Conservation (phyloP, 2,888 invertebrate species). For the Gasteruption jaculator region DNA sequence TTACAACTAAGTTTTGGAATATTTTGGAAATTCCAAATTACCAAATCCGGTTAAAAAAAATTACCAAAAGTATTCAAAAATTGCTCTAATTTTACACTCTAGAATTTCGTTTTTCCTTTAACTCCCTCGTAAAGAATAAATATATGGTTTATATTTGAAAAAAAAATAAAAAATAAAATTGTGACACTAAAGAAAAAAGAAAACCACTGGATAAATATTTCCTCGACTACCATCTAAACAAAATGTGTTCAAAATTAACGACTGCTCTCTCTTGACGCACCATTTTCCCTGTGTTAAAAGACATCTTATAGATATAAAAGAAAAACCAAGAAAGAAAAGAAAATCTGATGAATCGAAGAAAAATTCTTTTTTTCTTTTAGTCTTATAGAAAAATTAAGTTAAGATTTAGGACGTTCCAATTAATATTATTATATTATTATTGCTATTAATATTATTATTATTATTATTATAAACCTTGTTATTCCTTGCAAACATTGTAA, state of each 20-base stretch:
- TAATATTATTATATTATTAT: constrained; percentile 23
- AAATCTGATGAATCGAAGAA: too few species aligned
- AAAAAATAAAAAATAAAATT: too few species aligned
- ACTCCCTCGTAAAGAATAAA: too few species aligned
- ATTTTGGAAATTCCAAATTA: too few species aligned
- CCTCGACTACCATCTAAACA: constrained; percentile 7
- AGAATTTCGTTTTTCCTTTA: too few species aligned
- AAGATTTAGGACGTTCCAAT: constrained; percentile 27
- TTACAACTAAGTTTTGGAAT: too few species aligned
- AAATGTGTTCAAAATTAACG: constrained; percentile 28
- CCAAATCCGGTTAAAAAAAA: too few species aligned
- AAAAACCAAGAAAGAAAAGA: too few species aligned
- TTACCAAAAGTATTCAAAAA: too few species aligned
- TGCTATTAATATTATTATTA: constrained; percentile 23
- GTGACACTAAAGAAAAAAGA: constrained; percentile 10
- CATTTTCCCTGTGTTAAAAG: constrained; percentile 36
- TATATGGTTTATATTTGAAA: too few species aligned
- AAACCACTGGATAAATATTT: constrained; percentile 10
- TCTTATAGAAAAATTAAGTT: constrained; percentile 26
- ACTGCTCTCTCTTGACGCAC: constrained; percentile 27
- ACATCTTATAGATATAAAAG: constrained; percentile 32
- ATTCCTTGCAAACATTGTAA: constrained; percentile 51
- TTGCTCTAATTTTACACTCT: too few species aligned
- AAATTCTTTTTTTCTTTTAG: too few species aligned
- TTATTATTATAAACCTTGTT: constrained; percentile 48